Percentiles rank a stretch among this genome's conserved stretches.
Conservation (phyloP, 2,888 invertebrate species). For the Tortricodes alternella region DNA sequence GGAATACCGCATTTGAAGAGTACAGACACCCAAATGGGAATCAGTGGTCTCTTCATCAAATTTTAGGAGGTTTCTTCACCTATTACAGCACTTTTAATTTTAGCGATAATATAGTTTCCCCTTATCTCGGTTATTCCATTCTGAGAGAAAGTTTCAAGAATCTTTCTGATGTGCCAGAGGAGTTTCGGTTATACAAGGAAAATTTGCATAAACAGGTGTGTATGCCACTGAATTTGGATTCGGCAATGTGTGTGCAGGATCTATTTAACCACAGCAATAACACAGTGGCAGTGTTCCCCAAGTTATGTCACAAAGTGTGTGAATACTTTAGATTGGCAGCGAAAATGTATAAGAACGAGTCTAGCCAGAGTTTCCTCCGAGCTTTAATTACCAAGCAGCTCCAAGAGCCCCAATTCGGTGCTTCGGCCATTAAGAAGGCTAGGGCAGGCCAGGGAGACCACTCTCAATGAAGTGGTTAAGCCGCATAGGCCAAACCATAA, state of each 20-base stretch:
- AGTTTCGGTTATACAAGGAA: constrained; percentile 65
- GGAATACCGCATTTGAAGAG: constrained; percentile 83
- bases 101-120: constrained; percentile 79
- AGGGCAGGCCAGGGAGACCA: neutral
- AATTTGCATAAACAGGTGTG: constrained; percentile 42
- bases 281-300: constrained; percentile 47
- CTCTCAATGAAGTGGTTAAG: constrained; percentile 3
- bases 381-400: constrained; percentile 4
- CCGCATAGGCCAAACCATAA: neutral
- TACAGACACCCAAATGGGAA: constrained; percentile 40
- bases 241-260: constrained; percentile 83
- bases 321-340: constrained; percentile 42
- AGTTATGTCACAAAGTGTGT: constrained; percentile 38
- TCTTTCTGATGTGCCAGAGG: constrained; percentile 39
- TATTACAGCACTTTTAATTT: constrained; percentile 84
- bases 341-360: constrained; percentile 37
- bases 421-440: neutral
- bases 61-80: constrained; percentile 85
- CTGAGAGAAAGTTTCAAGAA: constrained; percentile 56
- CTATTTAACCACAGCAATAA: constrained; percentile 84
- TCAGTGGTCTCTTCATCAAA: constrained; percentile 62
- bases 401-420: neutral
- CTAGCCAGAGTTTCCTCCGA: constrained; percentile 10
- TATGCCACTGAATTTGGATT: constrained; percentile 50
- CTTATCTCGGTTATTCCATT: constrained; percentile 79